A percentile compares a stretch with the other conserved stretches of the same genome.
Conservation (phyloP, 2,113 vertebrate genomes). For the Todiramphus chloris region DNA sequence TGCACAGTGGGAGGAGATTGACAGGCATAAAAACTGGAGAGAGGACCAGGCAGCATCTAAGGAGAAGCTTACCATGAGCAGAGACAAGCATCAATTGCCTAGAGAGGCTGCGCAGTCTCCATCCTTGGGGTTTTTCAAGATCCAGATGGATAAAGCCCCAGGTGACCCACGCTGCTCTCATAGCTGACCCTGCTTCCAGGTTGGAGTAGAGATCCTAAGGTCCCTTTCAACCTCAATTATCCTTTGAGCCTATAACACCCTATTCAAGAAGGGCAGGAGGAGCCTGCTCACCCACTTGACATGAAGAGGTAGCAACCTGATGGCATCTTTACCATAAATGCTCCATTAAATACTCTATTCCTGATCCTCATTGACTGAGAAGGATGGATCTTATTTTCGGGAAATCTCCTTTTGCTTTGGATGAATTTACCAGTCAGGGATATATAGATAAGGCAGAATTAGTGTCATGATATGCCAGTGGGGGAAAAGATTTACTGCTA, state of each 20-base stretch:
- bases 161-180: not conserved
- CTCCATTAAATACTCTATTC: not conserved
- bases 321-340: not conserved
- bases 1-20: not conserved
- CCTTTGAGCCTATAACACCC: not conserved
- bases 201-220: not conserved
- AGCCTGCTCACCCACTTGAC: not conserved
- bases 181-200: not conserved
- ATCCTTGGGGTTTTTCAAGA: not conserved
- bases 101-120: not conserved
- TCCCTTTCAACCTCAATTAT: not conserved
- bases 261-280: not conserved
- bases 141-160: not conserved
- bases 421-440: not conserved
- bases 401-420: not conserved
- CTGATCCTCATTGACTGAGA: not conserved
- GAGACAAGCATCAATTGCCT: not conserved
- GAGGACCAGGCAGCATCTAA: not conserved
- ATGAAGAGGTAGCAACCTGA: not conserved
- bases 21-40: not conserved
- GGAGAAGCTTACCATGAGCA: not conserved
- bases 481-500: not conserved
- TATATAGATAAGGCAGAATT: not conserved
- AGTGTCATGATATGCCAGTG: not conserved
- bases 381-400: not conserved